Conservation (phyloP, 2,888 invertebrate genomes). For the Cepaea hortensis region DNA sequence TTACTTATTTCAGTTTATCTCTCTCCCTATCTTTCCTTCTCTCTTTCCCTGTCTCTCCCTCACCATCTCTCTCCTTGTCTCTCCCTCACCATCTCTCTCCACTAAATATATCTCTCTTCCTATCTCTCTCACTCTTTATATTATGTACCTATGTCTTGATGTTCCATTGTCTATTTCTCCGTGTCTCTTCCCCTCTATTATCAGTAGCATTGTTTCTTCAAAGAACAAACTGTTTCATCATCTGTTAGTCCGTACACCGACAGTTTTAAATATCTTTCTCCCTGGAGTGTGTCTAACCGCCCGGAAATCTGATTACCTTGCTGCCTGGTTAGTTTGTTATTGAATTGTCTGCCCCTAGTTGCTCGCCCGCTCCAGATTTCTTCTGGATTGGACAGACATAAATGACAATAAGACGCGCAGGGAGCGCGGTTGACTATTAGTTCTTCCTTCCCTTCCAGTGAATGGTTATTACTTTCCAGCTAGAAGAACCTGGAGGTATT, state of each 20-base stretch:
- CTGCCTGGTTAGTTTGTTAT: constrained; percentile 13
- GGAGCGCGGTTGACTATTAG: no score
- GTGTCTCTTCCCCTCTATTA: no score
- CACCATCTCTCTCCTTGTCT: no score
- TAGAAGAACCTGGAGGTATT: no score
- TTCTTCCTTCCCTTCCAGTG: no score
- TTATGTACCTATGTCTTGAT: no score
- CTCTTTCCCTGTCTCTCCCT: background rate
- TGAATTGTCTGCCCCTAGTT: constrained; percentile 20
- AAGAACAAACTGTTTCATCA: background rate
- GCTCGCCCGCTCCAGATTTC: background rate
- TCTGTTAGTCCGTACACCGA: background rate
- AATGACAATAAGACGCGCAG: background rate
- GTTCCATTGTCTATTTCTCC: no score
- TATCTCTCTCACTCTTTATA: no score
- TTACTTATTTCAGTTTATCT: no score
- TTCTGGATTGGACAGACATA: constrained; percentile 5
- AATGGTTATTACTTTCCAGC: no score
- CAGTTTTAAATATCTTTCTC: constrained; percentile 7
- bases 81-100: no score
- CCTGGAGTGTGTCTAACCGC: background rate
- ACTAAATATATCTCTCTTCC: no score
- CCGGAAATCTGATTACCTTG: constrained; percentile 19
- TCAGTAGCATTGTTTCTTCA: background rate
- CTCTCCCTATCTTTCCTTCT: background rate